Conservation (phyloP, 2,797 vertebrate genomes). For the Typhlichthys subterraneus region DNA sequence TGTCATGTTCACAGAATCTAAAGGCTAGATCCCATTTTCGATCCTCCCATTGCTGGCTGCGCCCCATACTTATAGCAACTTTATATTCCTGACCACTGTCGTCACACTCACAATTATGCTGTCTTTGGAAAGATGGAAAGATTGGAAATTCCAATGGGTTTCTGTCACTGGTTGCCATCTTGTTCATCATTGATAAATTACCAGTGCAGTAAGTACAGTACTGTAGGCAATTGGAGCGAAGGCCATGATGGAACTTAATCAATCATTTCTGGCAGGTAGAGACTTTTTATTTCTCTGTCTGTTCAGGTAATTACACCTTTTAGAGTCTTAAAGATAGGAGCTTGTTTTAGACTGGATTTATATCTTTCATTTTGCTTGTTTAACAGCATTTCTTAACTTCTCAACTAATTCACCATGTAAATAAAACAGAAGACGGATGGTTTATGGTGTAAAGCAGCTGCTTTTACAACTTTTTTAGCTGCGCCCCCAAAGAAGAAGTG, state of each 20-base stretch:
- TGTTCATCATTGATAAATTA: slow-evolving; percentile 41
- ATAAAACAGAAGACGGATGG: no score
- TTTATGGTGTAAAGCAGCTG: no score
- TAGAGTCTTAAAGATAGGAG: slow-evolving; percentile 6
- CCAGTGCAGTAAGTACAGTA: slow-evolving; percentile 43
- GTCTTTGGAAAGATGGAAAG: slow-evolving; percentile 40
- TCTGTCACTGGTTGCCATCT: slow-evolving; percentile 24
- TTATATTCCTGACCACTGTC: slow-evolving; percentile 23
- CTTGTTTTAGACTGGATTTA: slow-evolving; percentile 38
- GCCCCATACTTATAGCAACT: neutral
- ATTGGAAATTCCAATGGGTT: neutral
- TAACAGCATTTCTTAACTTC: slow-evolving; percentile 45
- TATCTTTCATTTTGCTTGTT: slow-evolving; percentile 43
- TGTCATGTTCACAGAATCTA: slow-evolving; percentile 27
- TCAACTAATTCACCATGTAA: no score
- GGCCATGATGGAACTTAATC: slow-evolving; percentile 29
- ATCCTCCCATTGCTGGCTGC: slow-evolving; percentile 25
- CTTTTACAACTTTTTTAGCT: no score
- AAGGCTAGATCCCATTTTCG: slow-evolving; percentile 14
- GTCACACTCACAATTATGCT: slow-evolving; percentile 41
- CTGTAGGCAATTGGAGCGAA: slow-evolving; percentile 46
- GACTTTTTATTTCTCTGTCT: slow-evolving; percentile 39
- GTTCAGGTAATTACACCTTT: slow-evolving; percentile 50
- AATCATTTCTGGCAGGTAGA: slow-evolving; percentile 27
- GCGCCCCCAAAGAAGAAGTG: no score